Percentiles rank a stretch among this genome's conserved stretches.
Conservation (phyloP, 2,888 invertebrate genomes). For the Mimachlamys varia region DNA sequence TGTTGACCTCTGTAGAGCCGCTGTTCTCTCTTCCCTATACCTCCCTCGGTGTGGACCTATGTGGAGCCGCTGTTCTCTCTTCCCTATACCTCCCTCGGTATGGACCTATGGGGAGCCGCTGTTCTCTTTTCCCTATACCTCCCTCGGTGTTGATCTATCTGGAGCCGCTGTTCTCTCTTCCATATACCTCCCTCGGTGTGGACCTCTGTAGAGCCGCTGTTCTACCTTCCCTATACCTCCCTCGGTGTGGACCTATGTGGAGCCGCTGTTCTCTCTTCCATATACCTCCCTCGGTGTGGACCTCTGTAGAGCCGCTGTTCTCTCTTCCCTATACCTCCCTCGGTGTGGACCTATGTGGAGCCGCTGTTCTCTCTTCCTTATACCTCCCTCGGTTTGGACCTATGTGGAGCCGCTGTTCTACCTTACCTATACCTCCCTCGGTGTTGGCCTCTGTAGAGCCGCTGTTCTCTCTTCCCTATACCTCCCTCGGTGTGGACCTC, state of each 20-base stretch:
- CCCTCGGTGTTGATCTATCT: neutral
- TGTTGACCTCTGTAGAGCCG: neutral
- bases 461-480: neutral
- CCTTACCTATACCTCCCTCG: neutral
- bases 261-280: too few species aligned
- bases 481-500: neutral
- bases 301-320: neutral
- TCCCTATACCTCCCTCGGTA: neutral
- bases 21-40: neutral
- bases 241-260: neutral
- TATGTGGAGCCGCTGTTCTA: neutral
- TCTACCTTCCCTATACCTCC: neutral
- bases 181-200: neutral
- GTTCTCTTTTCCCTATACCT: neutral
- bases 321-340: neutral
- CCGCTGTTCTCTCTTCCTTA: neutral
- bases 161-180: neutral
- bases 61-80: too few species aligned
- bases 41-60: too few species aligned
- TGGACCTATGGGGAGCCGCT: neutral
- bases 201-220: too few species aligned
- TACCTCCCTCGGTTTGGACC: neutral
- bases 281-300: neutral
- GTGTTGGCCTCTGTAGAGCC: neutral
- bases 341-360: neutral